phyloP scores from a whole-genome alignment of 1,140 invertebrate genomes.

The Drosophila bocki region DNA sequence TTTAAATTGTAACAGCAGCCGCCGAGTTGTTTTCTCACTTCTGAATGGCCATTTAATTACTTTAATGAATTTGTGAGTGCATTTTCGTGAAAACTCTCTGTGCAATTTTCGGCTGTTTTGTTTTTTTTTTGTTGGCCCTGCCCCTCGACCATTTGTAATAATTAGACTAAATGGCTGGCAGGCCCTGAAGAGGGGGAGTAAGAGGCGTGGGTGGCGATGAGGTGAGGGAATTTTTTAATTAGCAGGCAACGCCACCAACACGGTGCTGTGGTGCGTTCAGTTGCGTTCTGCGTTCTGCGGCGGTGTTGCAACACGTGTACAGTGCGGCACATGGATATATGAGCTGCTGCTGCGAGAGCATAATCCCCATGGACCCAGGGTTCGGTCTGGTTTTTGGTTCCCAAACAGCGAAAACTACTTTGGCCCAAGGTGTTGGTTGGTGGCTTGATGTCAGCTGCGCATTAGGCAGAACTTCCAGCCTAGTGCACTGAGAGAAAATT shows the following conservation, averaged over 20 bases:
- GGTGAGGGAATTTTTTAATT: constrained; percentile 71
- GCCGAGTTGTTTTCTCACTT: constrained; percentile 23
- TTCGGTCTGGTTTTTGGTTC: constrained; percentile 45
- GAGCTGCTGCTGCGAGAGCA: constrained; percentile 16
- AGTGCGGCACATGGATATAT: constrained; percentile 41
- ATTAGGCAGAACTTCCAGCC: constrained; percentile 6
- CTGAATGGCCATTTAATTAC: constrained; percentile 54
- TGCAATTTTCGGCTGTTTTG: constrained; percentile 34
- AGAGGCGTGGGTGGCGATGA: constrained; percentile 17
- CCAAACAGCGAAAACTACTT: constrained; percentile 81
- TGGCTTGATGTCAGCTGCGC: constrained; percentile 4
- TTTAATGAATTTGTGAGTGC: constrained; percentile 62
- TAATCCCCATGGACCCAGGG: constrained; percentile 58
- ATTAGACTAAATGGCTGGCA: constrained; percentile 69
- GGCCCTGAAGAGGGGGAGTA: not conserved
- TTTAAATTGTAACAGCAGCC: constrained; percentile 4
- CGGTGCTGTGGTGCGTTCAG: constrained; percentile 36
- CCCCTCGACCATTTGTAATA: constrained; percentile 70
- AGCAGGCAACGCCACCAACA: constrained; percentile 47
- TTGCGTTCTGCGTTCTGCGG: constrained; percentile 44
- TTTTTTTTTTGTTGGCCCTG: constrained; percentile 20
- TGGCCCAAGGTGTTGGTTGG: constrained; percentile 65
- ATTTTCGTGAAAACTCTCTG: constrained; percentile 53
- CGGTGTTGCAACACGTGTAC: constrained; percentile 54
- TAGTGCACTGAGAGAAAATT: not conserved